Evolutionary conservation across 2,113 vertebrate species (phyloP), one percentile per base, ranked within the genome.

Genomic region (Passer montanus): DNA sequence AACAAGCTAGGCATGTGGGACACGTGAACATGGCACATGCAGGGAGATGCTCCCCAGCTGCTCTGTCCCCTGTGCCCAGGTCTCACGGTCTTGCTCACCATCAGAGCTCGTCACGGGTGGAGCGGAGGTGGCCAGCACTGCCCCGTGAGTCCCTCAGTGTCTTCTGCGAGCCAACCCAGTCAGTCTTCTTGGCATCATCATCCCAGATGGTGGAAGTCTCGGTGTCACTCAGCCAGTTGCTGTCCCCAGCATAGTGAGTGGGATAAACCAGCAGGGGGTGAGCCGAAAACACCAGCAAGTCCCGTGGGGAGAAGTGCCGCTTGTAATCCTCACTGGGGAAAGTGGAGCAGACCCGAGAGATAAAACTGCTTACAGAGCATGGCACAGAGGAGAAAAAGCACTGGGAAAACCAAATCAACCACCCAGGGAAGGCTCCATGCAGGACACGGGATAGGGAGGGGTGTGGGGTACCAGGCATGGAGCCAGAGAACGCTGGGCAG

Each of bases 171-270:
- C 99, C 99, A 8, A 97, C 98, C 99, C 99, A 99, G 87, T 98
- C 98, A 0, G 99, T 98, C 82, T 97, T 98, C 24, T 98, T 98
- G 7, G 97, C 63, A 95, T 99, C 99, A 0, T 99, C 98, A 0
- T 99, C 99, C 99, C 99, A 99, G 93, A 99, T 98, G 6, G 99
- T 99, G 39, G 99, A 99, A 1, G 99, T 99, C 97, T 99, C 99
- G 0, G 99, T 99, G 98, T 99, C 99, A 2, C 99, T 99, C 95
- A 99, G 97, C 99, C 99, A 99, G 84, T 98, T 96, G 0, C 97
- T 93, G 1, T 99, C 99, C 22, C 99, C 99, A 0, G 99, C 98
- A 2, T 99, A 99, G 95, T 99, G 99, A 22, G 99, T 99, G 4
- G 99, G 99, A 75, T 99, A 98, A 9, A 98, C 99, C 73, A 99